phyloP scores from a whole-genome alignment of 2,797 vertebrate genomes.

The Silurus lanzhouensis region DNA sequence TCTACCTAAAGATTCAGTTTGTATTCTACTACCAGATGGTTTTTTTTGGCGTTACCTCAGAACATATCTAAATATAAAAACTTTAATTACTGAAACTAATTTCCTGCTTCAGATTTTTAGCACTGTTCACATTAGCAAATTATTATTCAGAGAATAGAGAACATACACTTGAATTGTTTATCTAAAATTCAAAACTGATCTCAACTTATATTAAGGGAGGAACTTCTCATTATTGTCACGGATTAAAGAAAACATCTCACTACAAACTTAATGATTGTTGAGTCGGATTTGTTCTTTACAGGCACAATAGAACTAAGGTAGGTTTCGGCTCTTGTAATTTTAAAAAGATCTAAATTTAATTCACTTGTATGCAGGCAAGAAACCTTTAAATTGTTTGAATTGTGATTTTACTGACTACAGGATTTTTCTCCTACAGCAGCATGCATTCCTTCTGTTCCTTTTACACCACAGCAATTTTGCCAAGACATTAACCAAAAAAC shows the following conservation, averaged over 20 bases:
- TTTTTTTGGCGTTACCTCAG: neutral
- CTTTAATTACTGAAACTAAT: neutral
- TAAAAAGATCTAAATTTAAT: neutral
- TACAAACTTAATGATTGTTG: neutral
- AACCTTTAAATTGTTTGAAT: too few species aligned
- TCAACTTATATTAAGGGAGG: neutral
- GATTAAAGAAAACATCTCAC: neutral
- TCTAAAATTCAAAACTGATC: neutral
- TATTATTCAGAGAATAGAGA: neutral
- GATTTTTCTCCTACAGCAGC: neutral
- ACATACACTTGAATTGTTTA: neutral
- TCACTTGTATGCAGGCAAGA: neutral
- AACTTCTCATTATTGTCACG: neutral
- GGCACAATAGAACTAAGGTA: neutral
- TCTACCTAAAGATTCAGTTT: too few species aligned
- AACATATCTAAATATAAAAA: neutral
- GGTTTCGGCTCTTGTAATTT: neutral
- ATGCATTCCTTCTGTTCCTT: neutral
- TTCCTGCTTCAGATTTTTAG: neutral
- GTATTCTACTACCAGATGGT: neutral
- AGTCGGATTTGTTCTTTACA: neutral
- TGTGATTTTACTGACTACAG: too few species aligned
- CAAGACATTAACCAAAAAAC: too few species aligned
- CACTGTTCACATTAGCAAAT: neutral
- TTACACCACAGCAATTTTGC: neutral